Conservation (phyloP, 2,797 vertebrate genomes). For the Schizothorax lantsangensis region DNA sequence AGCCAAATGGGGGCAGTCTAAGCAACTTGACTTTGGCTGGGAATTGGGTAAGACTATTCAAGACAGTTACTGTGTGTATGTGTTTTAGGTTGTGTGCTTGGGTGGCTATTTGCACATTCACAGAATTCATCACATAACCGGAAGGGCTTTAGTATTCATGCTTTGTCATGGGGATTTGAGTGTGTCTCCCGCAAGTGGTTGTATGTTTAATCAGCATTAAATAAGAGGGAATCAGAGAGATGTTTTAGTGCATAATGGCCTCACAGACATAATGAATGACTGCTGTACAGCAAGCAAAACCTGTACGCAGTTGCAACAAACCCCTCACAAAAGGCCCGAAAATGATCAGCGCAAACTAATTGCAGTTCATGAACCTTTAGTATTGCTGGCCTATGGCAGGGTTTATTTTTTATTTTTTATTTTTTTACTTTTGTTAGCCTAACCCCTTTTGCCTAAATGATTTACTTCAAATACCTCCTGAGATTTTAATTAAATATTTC, state of each 20-base stretch:
- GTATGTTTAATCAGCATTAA: constrained; percentile 64
- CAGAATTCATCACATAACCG: constrained; percentile 23
- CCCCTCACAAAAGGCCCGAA: not conserved
- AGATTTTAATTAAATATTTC: too few relatives aligned
- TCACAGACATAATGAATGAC: constrained; percentile 61
- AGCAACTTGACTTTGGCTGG: constrained; percentile 16
- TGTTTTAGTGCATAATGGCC: constrained; percentile 50
- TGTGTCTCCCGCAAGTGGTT: constrained; percentile 44
- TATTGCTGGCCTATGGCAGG: not conserved
- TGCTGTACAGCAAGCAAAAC: constrained; percentile 52
- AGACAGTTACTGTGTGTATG: constrained; percentile 18
- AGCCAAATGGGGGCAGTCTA: constrained; percentile 51
- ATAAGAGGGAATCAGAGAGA: constrained; percentile 54
- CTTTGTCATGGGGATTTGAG: constrained; percentile 44
- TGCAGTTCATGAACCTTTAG: not conserved
- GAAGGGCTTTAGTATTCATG: constrained; percentile 52
- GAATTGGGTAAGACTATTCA: not conserved
- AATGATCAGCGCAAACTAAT: not conserved
- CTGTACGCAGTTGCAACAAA: constrained; percentile 34
- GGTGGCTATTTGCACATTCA: not conserved
- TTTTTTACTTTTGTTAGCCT: too few relatives aligned
- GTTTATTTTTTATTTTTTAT: too few relatives aligned
- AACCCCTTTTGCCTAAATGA: too few relatives aligned
- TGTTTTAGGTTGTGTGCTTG: not conserved
- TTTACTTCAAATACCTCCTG: too few relatives aligned